phyloP scores from a whole-genome alignment of 92 coral and sea anemone species.

The Pocillopora meandrina region DNA sequence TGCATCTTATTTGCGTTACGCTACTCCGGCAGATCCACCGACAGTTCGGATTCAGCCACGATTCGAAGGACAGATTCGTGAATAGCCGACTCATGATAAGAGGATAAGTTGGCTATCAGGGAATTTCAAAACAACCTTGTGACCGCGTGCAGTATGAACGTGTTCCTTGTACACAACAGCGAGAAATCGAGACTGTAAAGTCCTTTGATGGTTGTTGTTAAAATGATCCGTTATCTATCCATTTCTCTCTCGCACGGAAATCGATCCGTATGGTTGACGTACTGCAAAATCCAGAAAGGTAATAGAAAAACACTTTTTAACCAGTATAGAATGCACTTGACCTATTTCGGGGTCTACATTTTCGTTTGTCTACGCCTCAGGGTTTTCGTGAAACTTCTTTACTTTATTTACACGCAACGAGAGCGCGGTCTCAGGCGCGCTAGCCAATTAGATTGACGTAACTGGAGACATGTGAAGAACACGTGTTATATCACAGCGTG shows the following conservation, averaged over 20 bases:
- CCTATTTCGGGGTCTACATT: background rate
- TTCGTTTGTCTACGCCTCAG: background rate
- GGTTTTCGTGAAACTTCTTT: background rate
- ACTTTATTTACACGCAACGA: background rate
- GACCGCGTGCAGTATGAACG: background rate
- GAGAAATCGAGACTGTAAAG: background rate
- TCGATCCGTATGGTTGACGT: background rate
- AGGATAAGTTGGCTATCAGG: background rate
- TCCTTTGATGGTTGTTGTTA: background rate
- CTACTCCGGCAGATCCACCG: conserved; percentile 48
- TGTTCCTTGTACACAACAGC: conserved; percentile 12
- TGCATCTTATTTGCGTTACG: conserved; percentile 49
- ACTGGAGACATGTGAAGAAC: conserved; percentile 15
- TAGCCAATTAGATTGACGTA: conserved; percentile 40
- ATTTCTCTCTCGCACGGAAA: background rate
- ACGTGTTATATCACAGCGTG: conserved; percentile 9
- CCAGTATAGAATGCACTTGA: background rate
- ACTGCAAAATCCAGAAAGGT: background rate
- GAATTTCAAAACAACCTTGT: conserved; percentile 9
- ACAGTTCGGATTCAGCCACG: conserved; percentile 21
- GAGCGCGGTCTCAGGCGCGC: background rate
- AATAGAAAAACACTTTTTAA: background rate
- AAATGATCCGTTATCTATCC: background rate
- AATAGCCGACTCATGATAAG: conserved; percentile 49
- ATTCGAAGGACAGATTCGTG: conserved; percentile 10